Conservation (phyloP, 92 coral and sea anemone genomes). For the Palythoa caribaeorum region DNA sequence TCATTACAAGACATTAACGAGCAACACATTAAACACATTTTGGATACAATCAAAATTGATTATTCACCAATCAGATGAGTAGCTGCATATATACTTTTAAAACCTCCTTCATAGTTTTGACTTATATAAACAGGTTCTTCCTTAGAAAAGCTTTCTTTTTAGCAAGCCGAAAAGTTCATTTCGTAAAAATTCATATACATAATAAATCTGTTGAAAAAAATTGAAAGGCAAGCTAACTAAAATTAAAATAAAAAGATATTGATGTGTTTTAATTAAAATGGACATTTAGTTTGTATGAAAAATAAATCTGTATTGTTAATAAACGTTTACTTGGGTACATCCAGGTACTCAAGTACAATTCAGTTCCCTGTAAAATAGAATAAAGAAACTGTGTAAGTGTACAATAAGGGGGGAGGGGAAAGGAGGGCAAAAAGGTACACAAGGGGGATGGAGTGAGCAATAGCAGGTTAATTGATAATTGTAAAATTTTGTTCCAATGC, state of each 20-base stretch:
- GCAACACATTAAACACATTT: too few relatives aligned
- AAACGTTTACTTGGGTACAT: constrained; percentile 55
- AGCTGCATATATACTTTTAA: not conserved
- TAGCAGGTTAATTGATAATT: too few relatives aligned
- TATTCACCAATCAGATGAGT: not conserved
- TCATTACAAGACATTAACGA: not conserved
- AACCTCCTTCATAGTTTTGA: not conserved
- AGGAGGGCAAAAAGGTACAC: too few relatives aligned
- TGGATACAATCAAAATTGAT: not conserved
- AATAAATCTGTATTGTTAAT: constrained; percentile 87
- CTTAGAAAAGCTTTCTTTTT: constrained; percentile 27
- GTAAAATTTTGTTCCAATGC: too few relatives aligned
- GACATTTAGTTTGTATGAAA: constrained; percentile 74
- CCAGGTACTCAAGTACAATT: constrained; percentile 41
- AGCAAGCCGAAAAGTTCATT: constrained; percentile 32
- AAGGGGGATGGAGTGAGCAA: too few relatives aligned
- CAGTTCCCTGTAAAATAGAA: constrained; percentile 60
- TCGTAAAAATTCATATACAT: constrained; percentile 58
- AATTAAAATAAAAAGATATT: constrained; percentile 39
- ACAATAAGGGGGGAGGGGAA: too few relatives aligned
- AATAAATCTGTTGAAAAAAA: constrained; percentile 55
- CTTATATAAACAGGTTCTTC: constrained; percentile 26
- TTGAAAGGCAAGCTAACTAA: constrained; percentile 44
- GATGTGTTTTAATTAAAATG: constrained; percentile 50
- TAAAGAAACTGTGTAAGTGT: not conserved